phyloP scores from a whole-genome alignment of 1,140 invertebrate species.

The Antheraea pernyi region DNA sequence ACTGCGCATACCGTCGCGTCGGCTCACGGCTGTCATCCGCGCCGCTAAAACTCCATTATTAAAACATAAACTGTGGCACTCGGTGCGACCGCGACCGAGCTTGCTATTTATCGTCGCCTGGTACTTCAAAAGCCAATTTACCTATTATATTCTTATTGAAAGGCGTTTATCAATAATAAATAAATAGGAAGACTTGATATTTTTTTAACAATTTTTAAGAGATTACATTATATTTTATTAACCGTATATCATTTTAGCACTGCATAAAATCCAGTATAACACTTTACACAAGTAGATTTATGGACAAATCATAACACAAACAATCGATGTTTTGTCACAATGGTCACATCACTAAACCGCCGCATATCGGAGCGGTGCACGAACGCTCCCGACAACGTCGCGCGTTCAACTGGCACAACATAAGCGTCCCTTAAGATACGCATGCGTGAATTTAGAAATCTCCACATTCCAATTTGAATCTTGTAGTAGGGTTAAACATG shows the following conservation, averaged over 20 bases:
- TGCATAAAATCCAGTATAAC: not conserved
- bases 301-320: not conserved
- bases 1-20: conserved; percentile 5
- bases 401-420: conserved; percentile 41
- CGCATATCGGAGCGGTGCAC: conserved; percentile 19
- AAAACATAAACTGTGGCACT: conserved; percentile 43
- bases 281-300: not conserved
- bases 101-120: not conserved
- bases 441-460: conserved; percentile 23
- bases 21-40: conserved; percentile 23
- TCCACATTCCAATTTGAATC: conserved; percentile 24
- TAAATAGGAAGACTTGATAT: too few species aligned
- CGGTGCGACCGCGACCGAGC: conserved; percentile 11
- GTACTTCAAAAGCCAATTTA: conserved; percentile 5
- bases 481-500: conserved; percentile 14
- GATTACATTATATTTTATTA: too few species aligned
- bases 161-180: not conserved
- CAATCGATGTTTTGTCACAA: conserved; percentile 27
- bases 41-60: conserved; percentile 49
- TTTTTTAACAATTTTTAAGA: not conserved
- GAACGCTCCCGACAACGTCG: conserved; percentile 32
- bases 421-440: conserved; percentile 39
- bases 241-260: not conserved
- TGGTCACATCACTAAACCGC: conserved; percentile 39
- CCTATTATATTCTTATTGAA: not conserved